Conservation (phyloP, 1,140 invertebrate species). For the Vollenhovia emeryi region DNA sequence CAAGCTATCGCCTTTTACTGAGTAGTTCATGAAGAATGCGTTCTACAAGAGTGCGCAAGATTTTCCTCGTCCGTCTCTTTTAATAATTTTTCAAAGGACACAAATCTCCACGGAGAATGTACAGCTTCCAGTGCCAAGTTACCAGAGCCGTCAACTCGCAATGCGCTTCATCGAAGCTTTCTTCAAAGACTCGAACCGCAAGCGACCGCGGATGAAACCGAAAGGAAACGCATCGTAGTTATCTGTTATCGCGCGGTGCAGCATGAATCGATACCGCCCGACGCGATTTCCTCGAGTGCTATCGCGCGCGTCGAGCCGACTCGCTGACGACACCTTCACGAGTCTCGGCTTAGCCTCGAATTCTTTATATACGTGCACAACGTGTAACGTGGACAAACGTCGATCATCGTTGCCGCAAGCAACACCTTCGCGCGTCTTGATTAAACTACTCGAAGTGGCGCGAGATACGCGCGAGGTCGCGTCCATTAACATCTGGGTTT, state of each 20-base stretch:
- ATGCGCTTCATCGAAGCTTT: not conserved
- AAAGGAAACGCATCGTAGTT: not conserved
- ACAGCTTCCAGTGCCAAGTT: not conserved
- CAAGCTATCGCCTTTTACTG: not conserved
- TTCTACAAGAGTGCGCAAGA: not conserved
- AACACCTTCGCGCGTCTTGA: constrained; percentile 46
- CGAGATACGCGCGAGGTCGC: constrained; percentile 34
- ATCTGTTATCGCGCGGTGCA: constrained; percentile 4
- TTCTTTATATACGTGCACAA: constrained; percentile 26
- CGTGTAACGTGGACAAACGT: constrained; percentile 14
- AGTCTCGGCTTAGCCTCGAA: constrained; percentile 25
- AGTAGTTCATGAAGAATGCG: not conserved
- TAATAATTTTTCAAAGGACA: not conserved
- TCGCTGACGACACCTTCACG: constrained; percentile 16
- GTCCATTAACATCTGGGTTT: constrained; percentile 32
- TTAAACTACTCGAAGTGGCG: constrained; percentile 4
- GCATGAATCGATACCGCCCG: not conserved
- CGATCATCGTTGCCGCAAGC: constrained; percentile 44
- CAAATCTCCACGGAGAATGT: not conserved
- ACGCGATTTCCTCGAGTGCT: not conserved
- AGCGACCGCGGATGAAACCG: not conserved
- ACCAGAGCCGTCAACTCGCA: not conserved
- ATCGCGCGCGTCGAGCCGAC: not conserved
- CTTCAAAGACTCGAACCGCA: not conserved
- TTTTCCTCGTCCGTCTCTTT: not conserved